Base-by-base conservation (phyloP, 2,797 vertebrate species). In the Lateolabrax maculatus region DNA sequence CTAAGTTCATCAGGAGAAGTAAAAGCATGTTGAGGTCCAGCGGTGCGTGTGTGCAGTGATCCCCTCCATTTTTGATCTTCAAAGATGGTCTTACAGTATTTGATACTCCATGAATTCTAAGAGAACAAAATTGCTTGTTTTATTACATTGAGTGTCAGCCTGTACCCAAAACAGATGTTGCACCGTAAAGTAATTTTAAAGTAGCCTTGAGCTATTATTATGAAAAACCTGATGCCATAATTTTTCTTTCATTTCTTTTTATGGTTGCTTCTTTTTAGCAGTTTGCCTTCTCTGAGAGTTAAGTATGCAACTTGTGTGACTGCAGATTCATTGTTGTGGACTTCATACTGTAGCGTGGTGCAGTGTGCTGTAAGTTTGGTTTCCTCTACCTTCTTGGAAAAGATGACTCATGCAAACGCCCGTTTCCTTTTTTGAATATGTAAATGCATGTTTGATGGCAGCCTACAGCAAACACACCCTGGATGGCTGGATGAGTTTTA, bases 361-460 rank as follows among this genome's bases (percentile, higher is more conserved):
- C 60, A 48, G 60, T 43, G 63, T 36, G 41, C 57, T 41, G 71
- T 15, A 66, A 60, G 71, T 77, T 69, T 62, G 53, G 79, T 86
- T 90, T 88, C 72, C 68, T 91, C 69, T 79, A 87, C 81, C 86
- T 89, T 77, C 68, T 81, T 80, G 87, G 89, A 90, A 89, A 84
- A 73, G 86, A 86, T 91, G 88, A 94, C 68, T 93, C 91, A 90
- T 75, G 55, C 80, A 71, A 89, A 89, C 19, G 78, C 46, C 73
- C 53, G 46, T 84, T 89, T 88, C 76, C 78, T 86, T 83, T 91
- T 88, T 82, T 88, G 76, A 92, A 91, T 90, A 93, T 93, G 89
- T 86, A 93, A 93, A 93, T 92, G 75, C 19, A 5, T 36, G 74
- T 85, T 63, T 83, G 77, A 90, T 49, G 88, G 79, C 78, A 71